phyloP scores from a whole-genome alignment of 2,888 invertebrate genomes.

The Sarcophaga subvicina region DNA sequence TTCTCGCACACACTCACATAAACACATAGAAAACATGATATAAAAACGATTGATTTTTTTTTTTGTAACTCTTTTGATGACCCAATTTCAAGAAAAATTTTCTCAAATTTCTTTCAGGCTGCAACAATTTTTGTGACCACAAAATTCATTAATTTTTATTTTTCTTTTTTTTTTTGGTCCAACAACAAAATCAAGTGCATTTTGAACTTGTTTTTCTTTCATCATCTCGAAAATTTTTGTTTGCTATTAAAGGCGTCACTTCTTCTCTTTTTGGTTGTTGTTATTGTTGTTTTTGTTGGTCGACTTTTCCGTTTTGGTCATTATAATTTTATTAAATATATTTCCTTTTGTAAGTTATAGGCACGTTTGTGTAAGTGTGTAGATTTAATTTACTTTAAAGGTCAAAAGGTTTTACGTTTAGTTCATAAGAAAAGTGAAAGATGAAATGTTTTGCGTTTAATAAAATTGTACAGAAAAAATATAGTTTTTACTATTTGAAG shows the following conservation, averaged over 20 bases:
- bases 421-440: slow-evolving; percentile 45
- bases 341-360: background rate
- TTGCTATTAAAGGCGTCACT: slow-evolving; percentile 23
- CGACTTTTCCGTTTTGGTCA: slow-evolving; percentile 27
- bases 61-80: slow-evolving; percentile 29
- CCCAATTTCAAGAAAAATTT: slow-evolving; percentile 51
- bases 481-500: background rate
- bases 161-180: too few species aligned
- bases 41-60: slow-evolving; percentile 38
- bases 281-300: background rate
- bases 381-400: slow-evolving; percentile 46
- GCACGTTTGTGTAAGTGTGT: slow-evolving; percentile 6
- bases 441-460: slow-evolving; percentile 9
- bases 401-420: slow-evolving; percentile 55
- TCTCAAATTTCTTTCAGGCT: slow-evolving; percentile 41
- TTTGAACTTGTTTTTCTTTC: slow-evolving; percentile 2
- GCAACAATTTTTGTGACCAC: slow-evolving; percentile 61
- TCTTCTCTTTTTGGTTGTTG: background rate
- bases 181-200: slow-evolving; percentile 53
- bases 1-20: background rate
- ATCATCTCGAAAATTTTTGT: background rate
- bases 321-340: slow-evolving; percentile 45
- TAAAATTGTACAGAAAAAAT: slow-evolving; percentile 13
- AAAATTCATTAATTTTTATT: slow-evolving; percentile 51
- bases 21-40: background rate